Base-by-base conservation (phyloP, 2,797 vertebrate species). In the Hippocampus kuda region DNA sequence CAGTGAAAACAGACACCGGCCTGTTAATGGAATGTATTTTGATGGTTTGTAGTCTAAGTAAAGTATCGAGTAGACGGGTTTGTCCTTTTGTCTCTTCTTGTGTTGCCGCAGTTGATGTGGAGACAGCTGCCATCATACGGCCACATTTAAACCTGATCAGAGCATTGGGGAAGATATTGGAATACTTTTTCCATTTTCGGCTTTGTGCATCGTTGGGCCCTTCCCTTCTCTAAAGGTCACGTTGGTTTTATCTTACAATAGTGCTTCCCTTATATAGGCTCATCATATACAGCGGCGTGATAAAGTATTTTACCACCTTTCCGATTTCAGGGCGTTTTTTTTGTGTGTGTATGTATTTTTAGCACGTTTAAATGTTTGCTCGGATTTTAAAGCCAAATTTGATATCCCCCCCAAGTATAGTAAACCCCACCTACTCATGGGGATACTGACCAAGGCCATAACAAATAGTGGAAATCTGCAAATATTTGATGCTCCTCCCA, bases 171-270 rank as follows among this genome's bases (percentile, higher is more conserved):
- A 89, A 80, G 72, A 49, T 75, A 86, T 85, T 75, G 70, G 89
- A 91, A 91, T 92, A 87, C 83, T 91, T 93, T 92, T 87, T 84
- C 91, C 91, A 89, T 94, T 88, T 92, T 92, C 89, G 88, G 89
- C 77, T 68, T 63, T 77, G 79, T 73, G 82, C 83, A 73, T 88
- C 79, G 5, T 90, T 88, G 79, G 82, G 81, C 78, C 85, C 91
- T 90, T 81, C 80, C 77, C 78, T 57, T 63, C 80, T 70, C 83
- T 87, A 74, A 89, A 86, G 80, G 87, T 77, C 83, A 85, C 66
- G 22, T 57, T 66, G 72, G 71, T 66, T 75, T 88, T 75, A 72
- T 75, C 79, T 87, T 85, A 86, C 78, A 78, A 80, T 84, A 76
- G 38, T 53, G 65, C 83, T 71, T 51, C 59, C 73, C 65, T 78